These are phyloP conservation scores for Rhogogaster chlorosoma DNA, from an alignment of 2,888 invertebrate genomes.

Conservation along the genomic window DNA sequence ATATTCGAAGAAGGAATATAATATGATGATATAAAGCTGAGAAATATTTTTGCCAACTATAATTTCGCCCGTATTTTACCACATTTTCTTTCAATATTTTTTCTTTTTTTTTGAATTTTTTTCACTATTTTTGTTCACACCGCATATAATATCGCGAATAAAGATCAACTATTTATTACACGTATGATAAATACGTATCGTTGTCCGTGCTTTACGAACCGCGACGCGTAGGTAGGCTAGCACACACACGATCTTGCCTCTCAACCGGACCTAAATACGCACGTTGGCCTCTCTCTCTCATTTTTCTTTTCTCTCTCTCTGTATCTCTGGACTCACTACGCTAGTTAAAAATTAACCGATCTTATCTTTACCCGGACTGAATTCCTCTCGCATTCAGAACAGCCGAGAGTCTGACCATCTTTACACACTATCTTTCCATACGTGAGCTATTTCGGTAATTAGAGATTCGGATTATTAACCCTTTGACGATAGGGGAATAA, in stretches of 20 bases:
- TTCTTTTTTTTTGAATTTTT: too few relatives aligned
- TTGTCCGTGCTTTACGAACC: background rate
- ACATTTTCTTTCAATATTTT: too few relatives aligned
- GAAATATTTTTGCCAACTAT: too few relatives aligned
- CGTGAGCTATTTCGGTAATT: too few relatives aligned
- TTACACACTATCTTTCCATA: background rate
- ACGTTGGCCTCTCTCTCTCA: background rate
- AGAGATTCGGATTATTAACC: too few relatives aligned
- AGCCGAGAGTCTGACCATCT: background rate
- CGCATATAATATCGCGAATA: background rate
- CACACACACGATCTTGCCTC: background rate
- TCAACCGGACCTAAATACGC: constrained; percentile 16
- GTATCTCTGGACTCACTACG: background rate
- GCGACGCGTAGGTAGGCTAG: background rate
- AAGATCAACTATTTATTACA: background rate
- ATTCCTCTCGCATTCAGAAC: background rate
- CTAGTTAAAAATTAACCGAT: background rate
- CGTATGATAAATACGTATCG: background rate
- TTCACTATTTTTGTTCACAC: too few relatives aligned
- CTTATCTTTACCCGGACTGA: background rate
- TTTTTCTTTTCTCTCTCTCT: background rate
- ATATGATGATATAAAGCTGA: too few relatives aligned
- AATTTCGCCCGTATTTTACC: too few relatives aligned
- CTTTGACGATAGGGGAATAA: too few relatives aligned
- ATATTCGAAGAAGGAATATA: too few relatives aligned